These are phyloP conservation scores for Stenchaetothrips biformis DNA, from an alignment of 2,888 invertebrate species.

Conservation along the genomic window DNA sequence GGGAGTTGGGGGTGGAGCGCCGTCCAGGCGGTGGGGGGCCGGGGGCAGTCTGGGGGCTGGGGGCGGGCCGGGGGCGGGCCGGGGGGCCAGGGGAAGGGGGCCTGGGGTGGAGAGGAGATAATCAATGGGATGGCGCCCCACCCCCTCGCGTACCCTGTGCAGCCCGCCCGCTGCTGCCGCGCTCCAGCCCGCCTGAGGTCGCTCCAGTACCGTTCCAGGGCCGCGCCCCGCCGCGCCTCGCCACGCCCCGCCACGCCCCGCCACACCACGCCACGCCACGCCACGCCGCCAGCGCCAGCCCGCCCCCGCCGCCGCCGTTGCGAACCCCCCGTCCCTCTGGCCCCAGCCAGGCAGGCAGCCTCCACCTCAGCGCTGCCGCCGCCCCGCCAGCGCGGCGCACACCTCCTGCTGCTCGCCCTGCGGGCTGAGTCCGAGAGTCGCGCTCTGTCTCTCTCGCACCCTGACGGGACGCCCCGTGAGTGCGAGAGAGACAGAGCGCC, in stretches of 20 bases:
- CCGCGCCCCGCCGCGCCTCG: background rate
- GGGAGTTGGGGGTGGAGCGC: background rate
- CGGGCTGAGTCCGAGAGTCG: no score
- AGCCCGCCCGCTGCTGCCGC: background rate
- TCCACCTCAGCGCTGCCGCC: background rate
- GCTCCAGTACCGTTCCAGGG: background rate
- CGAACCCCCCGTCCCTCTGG: background rate
- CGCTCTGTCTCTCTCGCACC: no score
- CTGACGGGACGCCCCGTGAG: no score
- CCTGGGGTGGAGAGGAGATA: background rate
- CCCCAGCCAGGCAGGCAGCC: background rate
- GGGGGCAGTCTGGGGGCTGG: background rate
- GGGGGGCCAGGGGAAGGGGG: background rate
- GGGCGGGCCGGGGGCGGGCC: background rate
- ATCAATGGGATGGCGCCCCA: constrained; percentile 22
- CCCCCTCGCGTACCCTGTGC: background rate
- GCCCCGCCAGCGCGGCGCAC: background rate
- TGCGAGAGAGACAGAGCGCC: no score
- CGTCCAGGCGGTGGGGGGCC: background rate
- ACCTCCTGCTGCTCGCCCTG: no score
- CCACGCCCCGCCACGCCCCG: background rate
- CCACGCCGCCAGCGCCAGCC: background rate
- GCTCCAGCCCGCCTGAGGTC: background rate
- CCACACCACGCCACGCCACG: background rate
- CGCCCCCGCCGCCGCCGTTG: background rate